Conservation (phyloP, 2,888 invertebrate species). For the Ennomos erosarius region DNA sequence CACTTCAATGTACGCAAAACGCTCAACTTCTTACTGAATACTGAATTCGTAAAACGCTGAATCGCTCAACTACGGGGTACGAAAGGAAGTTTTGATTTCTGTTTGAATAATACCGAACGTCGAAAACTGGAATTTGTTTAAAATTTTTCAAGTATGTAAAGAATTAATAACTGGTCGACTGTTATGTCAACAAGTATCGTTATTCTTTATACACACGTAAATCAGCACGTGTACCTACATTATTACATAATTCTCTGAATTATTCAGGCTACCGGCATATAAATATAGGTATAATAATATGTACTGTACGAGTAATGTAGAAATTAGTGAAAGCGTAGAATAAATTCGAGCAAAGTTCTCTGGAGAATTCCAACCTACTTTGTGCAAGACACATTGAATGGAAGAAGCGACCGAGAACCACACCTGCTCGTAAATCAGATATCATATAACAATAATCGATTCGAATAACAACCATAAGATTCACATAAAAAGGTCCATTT, state of each 20-base stretch:
- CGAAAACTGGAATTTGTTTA: slow-evolving; percentile 54
- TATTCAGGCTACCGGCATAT: too few relatives aligned
- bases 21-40: slow-evolving; percentile 57
- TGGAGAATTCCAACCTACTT: slow-evolving; percentile 63
- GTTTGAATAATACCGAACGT: slow-evolving; percentile 63
- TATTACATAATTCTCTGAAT: too few relatives aligned
- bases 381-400: slow-evolving; percentile 68
- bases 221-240: neutral
- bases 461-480: slow-evolving; percentile 58
- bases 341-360: slow-evolving; percentile 58
- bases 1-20: slow-evolving; percentile 41
- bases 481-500: slow-evolving; percentile 52
- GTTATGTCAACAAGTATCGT: slow-evolving; percentile 36
- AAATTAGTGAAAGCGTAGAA: slow-evolving; percentile 48
- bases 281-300: too few relatives aligned
- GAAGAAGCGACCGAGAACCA: slow-evolving; percentile 62
- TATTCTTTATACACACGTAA: neutral
- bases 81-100: slow-evolving; percentile 73
- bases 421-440: slow-evolving; percentile 76
- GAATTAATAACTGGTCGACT: slow-evolving; percentile 30
- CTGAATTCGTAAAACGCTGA: slow-evolving; percentile 60
- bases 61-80: slow-evolving; percentile 51
- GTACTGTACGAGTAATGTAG: neutral
- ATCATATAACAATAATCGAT: slow-evolving; percentile 44
- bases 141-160: slow-evolving; percentile 40